Conservation (phyloP, 2,888 invertebrate genomes). For the Epistrophe eligans region DNA sequence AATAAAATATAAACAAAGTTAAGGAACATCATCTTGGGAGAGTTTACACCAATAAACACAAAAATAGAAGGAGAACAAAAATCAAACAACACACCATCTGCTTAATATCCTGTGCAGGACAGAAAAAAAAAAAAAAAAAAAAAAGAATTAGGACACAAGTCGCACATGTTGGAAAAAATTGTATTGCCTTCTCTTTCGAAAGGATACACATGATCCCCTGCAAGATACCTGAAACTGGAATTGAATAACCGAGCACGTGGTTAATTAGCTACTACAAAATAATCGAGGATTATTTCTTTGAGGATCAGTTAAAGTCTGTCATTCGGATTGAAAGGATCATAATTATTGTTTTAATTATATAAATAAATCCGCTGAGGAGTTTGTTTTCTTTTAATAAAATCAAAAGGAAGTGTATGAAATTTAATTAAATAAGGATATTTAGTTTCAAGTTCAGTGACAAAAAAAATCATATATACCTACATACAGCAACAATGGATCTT, state of each 20-base stretch:
- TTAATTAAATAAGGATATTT: constrained; percentile 30
- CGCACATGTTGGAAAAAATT: constrained; percentile 19
- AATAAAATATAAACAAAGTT: not conserved
- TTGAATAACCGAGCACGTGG: constrained; percentile 50
- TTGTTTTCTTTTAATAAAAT: not conserved
- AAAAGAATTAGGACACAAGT: constrained; percentile 28
- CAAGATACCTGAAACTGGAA: constrained; percentile 31
- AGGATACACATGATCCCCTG: constrained; percentile 2
- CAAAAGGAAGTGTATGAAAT: not conserved
- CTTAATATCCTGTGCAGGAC: constrained; percentile 47
- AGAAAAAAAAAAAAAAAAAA: not conserved
- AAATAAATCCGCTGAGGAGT: not conserved
- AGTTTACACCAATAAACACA: not conserved
- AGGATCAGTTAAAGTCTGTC: constrained; percentile 42
- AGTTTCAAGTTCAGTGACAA: not conserved
- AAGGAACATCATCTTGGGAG: constrained; percentile 6
- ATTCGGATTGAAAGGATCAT: constrained; percentile 39
- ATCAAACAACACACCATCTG: constrained; percentile 55
- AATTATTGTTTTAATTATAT: not conserved
- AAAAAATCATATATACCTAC: not conserved
- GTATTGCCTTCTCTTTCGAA: constrained; percentile 31
- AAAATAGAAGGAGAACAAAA: constrained; percentile 4
- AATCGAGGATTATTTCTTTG: constrained; percentile 19
- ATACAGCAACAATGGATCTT: constrained; percentile 46
- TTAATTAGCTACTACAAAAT: constrained; percentile 8